phyloP scores from a whole-genome alignment of 2,888 invertebrate species.

The Polymixis lichenea region DNA sequence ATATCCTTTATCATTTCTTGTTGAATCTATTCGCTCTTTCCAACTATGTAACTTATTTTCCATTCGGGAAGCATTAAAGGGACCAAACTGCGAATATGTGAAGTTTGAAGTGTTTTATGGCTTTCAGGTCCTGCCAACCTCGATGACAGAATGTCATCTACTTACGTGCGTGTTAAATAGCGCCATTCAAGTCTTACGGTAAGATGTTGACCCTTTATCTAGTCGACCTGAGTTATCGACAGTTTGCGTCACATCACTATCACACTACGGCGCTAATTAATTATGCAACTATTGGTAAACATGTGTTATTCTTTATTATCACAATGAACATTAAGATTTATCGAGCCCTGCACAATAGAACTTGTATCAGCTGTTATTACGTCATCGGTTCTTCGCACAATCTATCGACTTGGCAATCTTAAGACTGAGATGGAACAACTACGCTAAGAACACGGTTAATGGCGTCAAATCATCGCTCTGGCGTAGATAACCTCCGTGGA shows the following conservation, averaged over 20 bases:
- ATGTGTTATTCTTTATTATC: conserved; percentile 56
- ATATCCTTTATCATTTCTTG: background rate
- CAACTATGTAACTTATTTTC: background rate
- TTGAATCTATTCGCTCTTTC: too few relatives aligned
- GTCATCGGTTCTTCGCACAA: conserved; percentile 35
- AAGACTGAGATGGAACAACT: background rate
- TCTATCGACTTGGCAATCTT: conserved; percentile 5
- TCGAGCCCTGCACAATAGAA: conserved; percentile 23
- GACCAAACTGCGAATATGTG: background rate
- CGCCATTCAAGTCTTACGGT: conserved; percentile 56
- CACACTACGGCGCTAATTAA: conserved; percentile 52
- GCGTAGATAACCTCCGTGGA: background rate
- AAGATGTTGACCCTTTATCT: conserved; percentile 56
- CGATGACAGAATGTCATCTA: background rate
- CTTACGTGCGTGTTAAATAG: background rate
- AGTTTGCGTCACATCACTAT: conserved; percentile 63
- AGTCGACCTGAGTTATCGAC: conserved; percentile 52
- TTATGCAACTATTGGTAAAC: conserved; percentile 57
- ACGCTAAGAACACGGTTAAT: background rate
- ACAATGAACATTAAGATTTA: conserved; percentile 51
- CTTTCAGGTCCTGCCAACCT: background rate
- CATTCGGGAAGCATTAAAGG: background rate
- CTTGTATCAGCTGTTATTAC: conserved; percentile 42
- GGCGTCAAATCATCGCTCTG: background rate
- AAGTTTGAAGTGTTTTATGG: too few relatives aligned